Percentiles rank a stretch among this genome's conserved stretches.
Evolutionary conservation across 2,113 vertebrate species (phyloP).

Genomic region (Tragelaphus strepsiceros): DNA sequence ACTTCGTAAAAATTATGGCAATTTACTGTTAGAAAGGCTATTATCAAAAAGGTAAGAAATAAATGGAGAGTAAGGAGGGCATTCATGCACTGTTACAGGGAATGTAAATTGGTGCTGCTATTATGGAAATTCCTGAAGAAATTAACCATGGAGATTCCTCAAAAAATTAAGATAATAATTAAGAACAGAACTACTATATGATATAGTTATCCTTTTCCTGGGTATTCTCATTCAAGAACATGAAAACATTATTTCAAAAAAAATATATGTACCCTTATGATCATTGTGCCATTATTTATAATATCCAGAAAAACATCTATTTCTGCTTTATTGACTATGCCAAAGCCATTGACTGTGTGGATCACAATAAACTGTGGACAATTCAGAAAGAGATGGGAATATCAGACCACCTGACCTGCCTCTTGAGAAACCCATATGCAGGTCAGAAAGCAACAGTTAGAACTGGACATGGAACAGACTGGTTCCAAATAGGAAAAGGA

Average conservation of each 20-base stretch:
- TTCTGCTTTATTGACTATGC: too few relatives aligned
- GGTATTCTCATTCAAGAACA: not conserved
- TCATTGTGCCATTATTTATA: not conserved
- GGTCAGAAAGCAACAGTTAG: too few relatives aligned
- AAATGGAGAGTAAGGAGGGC: not conserved
- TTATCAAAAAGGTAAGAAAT: not conserved
- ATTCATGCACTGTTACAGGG: not conserved
- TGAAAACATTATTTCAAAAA: not conserved
- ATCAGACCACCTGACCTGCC: too few relatives aligned
- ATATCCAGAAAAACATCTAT: not conserved
- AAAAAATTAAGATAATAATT: not conserved
- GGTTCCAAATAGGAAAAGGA: too few relatives aligned
- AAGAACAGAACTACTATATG: not conserved
- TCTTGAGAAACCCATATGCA: too few relatives aligned
- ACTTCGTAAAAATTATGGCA: not conserved
- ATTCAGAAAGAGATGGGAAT: too few relatives aligned
- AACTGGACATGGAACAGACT: too few relatives aligned
- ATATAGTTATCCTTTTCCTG: not conserved
- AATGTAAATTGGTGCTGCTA: not conserved
- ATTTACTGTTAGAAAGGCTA: not conserved
- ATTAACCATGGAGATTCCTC: not conserved
- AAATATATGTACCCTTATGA: not conserved
- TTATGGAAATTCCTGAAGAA: not conserved
- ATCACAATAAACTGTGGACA: too few relatives aligned
- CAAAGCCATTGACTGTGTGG: too few relatives aligned